phyloP scores from a whole-genome alignment of 1,140 invertebrate species.

The Drosophila truncata region DNA sequence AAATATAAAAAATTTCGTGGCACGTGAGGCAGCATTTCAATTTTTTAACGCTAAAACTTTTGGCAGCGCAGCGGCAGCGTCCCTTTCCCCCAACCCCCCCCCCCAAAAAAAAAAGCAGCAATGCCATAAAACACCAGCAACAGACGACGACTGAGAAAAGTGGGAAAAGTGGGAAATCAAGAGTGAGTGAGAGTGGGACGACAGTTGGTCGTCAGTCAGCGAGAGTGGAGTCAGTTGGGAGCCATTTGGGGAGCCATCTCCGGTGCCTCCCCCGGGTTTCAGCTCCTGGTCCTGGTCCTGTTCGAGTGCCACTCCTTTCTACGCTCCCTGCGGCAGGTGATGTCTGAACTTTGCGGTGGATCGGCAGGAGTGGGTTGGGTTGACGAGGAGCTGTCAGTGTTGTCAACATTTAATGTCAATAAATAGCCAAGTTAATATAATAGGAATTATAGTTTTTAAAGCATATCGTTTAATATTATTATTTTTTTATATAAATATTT shows the following conservation, averaged over 20 bases:
- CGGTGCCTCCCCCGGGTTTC: slow-evolving; percentile 6
- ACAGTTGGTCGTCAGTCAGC: slow-evolving; percentile 61
- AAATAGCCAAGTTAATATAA: not conserved
- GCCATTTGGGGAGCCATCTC: slow-evolving; percentile 62
- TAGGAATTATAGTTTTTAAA: too few relatives aligned
- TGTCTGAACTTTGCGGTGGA: slow-evolving; percentile 73
- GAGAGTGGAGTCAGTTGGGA: slow-evolving; percentile 51
- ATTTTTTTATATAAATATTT: not conserved
- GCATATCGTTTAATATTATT: too few relatives aligned
- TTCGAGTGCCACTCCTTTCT: slow-evolving; percentile 17
- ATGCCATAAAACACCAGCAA: slow-evolving; percentile 45
- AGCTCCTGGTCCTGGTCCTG: slow-evolving; percentile 9
- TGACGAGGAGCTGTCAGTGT: slow-evolving; percentile 19
- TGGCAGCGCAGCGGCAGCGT: slow-evolving; percentile 38
- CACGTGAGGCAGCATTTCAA: slow-evolving; percentile 83
- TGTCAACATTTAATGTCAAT: slow-evolving; percentile 13
- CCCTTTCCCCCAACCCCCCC: not conserved
- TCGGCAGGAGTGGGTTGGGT: slow-evolving; percentile 25
- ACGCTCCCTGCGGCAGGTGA: slow-evolving; percentile 64
- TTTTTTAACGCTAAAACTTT: slow-evolving; percentile 79
- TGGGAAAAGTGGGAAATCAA: slow-evolving; percentile 30
- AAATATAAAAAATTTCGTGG: slow-evolving; percentile 78
- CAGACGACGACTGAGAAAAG: slow-evolving; percentile 29
- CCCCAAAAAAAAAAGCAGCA: too few relatives aligned
- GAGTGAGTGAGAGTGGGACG: slow-evolving; percentile 56